Percentiles rank a stretch among this genome's conserved stretches.
Evolutionary conservation across 1,140 invertebrate genomes (phyloP).

Genomic region (Frieseomelitta varia): DNA sequence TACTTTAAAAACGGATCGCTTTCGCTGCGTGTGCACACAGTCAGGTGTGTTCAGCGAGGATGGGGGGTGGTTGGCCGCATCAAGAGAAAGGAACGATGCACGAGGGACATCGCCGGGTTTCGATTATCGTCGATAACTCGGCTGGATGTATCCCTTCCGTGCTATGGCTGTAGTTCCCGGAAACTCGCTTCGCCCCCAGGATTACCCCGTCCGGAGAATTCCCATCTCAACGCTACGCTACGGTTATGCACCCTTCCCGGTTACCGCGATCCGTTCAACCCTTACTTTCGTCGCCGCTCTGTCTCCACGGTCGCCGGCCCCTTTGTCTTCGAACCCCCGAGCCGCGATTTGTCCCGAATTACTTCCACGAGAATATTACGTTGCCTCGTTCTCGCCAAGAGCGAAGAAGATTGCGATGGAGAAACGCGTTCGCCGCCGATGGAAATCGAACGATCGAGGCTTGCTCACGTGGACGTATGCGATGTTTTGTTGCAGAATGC

Average conservation of each 20-base stretch:
- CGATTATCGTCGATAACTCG: constrained; percentile 70
- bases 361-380: constrained; percentile 55
- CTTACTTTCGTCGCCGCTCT: neutral
- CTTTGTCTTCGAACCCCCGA: constrained; percentile 45
- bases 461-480: neutral
- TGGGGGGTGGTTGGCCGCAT: neutral
- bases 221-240: constrained; percentile 60
- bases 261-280: neutral
- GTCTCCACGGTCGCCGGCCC: neutral
- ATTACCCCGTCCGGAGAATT: constrained; percentile 66
- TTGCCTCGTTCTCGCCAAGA: neutral
- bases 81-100: constrained; percentile 65
- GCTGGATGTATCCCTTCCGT: constrained; percentile 67
- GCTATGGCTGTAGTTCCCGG: constrained; percentile 61
- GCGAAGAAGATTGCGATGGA: neutral
- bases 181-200: constrained; percentile 66
- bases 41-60: constrained; percentile 17
- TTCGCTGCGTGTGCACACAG: neutral
- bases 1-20: constrained; percentile 28
- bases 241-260: constrained; percentile 38
- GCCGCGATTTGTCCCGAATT: constrained; percentile 63
- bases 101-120: constrained; percentile 67
- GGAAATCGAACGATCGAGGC: neutral
- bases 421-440: neutral
- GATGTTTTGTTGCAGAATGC: constrained; percentile 84